Base-by-base conservation (phyloP, 2,888 invertebrate species). In the Polia nebulosa region DNA sequence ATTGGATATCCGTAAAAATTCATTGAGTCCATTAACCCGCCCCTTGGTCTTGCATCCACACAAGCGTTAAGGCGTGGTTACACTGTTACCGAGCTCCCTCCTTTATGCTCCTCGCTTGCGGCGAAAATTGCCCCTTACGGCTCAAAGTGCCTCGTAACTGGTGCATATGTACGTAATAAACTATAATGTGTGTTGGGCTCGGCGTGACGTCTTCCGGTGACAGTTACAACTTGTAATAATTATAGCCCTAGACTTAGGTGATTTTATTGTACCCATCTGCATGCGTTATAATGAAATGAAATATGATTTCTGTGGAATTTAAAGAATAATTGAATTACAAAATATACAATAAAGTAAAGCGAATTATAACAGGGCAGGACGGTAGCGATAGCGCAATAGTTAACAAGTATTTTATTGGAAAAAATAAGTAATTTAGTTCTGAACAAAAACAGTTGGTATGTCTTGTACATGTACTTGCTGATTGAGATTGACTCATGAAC, bases 191-290 rank as follows among this genome's bases (percentile, higher is more conserved):
- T 85, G 88, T 86, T 83, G 84, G 85, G 81, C 91, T 66, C 92
- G 88, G 91, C 93, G 89, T 91, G 93, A 91, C 89, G 91, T 92
- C 93, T 93, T 93, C 93, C 93, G 92, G 91, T 78, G 83, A 82
- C 82, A 80, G 82, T 83, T 82, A 78, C 75, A 69, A 80, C 72
- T 77, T 72, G 66, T 78, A 82, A 76, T 80, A 75, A 82, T 81
- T 80, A 83, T 68, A 69, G 55, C 52, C 65, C 70, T 52, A 72
- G 57, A 73, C 45, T 60, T 63, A 68, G 71, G 66, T 61, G 59
- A 77, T 80, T 81, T 74, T 69, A 77, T 80, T 75, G 56, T 67
- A 6, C 58, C 55, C 34, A 27, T 13, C 45, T 59, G 67, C 58
- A 67, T 60, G 68, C 20, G 32, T 45, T 75, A 41, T 76, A 78